Percentiles rank a stretch among this genome's conserved stretches.
Conservation (phyloP, 2,113 vertebrate genomes). For the Zootoca vivipara region DNA sequence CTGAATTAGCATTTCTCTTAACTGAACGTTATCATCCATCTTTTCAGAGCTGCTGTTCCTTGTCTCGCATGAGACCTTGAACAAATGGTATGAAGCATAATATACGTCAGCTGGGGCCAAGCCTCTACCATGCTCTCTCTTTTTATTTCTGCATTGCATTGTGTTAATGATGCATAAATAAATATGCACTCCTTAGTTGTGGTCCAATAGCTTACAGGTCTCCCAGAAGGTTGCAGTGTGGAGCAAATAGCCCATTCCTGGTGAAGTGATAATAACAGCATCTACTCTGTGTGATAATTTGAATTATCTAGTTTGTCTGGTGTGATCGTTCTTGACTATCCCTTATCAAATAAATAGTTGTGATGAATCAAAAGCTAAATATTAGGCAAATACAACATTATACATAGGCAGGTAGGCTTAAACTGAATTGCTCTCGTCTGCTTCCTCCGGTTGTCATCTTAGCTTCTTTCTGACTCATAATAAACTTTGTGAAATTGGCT, state of each 20-base stretch:
- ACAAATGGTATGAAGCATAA: background rate
- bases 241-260: background rate
- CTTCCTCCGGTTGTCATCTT: too few species aligned
- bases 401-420: background rate
- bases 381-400: background rate
- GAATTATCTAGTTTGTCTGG: background rate
- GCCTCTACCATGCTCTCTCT: background rate
- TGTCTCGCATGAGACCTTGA: background rate
- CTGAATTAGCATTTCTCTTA: background rate
- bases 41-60: background rate
- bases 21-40: background rate
- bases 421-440: too few species aligned
- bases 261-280: background rate
- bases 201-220: background rate
- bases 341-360: background rate
- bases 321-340: background rate
- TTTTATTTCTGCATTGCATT: too few species aligned
- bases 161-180: conserved; percentile 3
- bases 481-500: too few species aligned
- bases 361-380: background rate
- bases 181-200: background rate
- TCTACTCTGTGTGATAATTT: background rate
- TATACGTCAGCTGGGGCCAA: background rate
- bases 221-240: background rate
- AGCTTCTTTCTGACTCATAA: too few species aligned